Percentiles rank a stretch among this genome's conserved stretches.
Evolutionary conservation across 2,797 vertebrate genomes (phyloP).

Genomic region (Cyprinodon diabolis): DNA sequence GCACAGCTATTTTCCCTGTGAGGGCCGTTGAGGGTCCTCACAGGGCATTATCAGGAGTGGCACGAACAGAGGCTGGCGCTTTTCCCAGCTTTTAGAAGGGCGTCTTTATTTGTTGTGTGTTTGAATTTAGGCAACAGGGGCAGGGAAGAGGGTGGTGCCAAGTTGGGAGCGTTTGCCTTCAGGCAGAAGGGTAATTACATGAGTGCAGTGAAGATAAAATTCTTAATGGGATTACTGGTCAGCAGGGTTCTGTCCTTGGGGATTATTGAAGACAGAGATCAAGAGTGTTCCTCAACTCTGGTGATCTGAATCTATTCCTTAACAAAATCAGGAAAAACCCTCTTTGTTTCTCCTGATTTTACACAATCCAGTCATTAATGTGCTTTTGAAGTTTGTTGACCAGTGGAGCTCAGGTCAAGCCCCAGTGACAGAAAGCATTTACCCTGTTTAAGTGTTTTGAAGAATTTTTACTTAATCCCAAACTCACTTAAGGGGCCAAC

Average conservation of each 20-base stretch:
- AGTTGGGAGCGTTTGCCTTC: conserved; percentile 49
- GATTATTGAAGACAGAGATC: conserved; percentile 52
- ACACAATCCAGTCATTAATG: conserved; percentile 30
- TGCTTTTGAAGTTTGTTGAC: conserved; percentile 39
- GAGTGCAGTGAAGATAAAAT: conserved; percentile 58
- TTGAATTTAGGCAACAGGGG: conserved; percentile 52
- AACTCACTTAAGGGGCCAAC: conserved; percentile 47
- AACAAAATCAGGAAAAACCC: conserved; percentile 32
- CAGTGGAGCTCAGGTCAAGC: conserved; percentile 38
- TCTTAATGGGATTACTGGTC: conserved; percentile 69
- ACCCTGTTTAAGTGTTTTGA: conserved; percentile 66
- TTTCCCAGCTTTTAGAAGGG: conserved; percentile 64
- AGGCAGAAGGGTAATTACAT: conserved; percentile 69
- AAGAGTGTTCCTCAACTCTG: conserved; percentile 37
- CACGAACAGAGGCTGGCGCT: conserved; percentile 69
- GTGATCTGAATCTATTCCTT: conserved; percentile 48
- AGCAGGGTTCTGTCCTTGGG: conserved; percentile 57
- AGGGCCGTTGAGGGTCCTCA: conserved; percentile 51
- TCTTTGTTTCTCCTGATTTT: conserved; percentile 23
- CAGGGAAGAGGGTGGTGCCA: conserved; percentile 48
- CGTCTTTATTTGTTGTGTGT: conserved; percentile 53
- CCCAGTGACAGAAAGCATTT: conserved; percentile 53
- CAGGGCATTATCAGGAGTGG: conserved; percentile 68
- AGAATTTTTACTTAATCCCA: conserved; percentile 59
- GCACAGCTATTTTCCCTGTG: conserved; percentile 47